A percentile compares a stretch with the other conserved stretches of the same genome.
Conservation (phyloP, 2,113 vertebrate species). For the Zosterops japonicus region DNA sequence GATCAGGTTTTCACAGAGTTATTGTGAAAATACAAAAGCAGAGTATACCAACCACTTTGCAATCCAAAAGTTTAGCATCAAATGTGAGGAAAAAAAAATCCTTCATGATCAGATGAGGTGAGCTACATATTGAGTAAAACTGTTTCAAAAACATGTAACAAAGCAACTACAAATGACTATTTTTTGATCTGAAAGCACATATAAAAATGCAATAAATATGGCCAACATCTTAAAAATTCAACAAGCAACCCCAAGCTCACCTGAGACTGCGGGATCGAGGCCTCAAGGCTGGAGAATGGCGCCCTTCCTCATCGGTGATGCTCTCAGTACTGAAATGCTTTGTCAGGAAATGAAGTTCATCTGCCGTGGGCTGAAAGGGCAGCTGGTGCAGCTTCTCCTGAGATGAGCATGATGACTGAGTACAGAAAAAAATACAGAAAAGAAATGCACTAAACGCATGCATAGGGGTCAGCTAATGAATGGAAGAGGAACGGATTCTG, state of each 20-base stretch:
- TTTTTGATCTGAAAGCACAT: not conserved
- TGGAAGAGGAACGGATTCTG: constrained; percentile 40
- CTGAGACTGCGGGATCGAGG: constrained; percentile 95
- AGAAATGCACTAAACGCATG: constrained; percentile 69
- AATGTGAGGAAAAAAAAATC: not conserved
- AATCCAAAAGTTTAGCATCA: not conserved
- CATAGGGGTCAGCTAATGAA: constrained; percentile 60
- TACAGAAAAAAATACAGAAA: constrained; percentile 78
- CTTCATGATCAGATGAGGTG: not conserved
- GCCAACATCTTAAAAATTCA: not conserved
- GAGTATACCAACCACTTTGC: not conserved
- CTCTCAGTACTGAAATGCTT: constrained; percentile 98
- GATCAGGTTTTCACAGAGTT: not conserved
- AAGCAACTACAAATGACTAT: not conserved
- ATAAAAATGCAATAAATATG: fast-evolving
- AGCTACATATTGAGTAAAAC: not conserved
- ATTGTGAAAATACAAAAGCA: not conserved
- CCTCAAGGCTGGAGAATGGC: constrained; percentile 89
- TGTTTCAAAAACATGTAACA: not conserved
- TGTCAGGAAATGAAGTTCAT: constrained; percentile 97
- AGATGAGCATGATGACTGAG: constrained; percentile 98
- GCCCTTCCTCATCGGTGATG: constrained; percentile 93
- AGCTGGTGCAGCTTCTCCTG: constrained; percentile 99
- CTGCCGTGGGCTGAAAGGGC: constrained; percentile 95
- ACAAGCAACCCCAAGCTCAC: constrained; percentile 34